Evolutionary conservation across 64 coral and sea anemone species (phyloP), one percentile per base, ranked within the genome.

Genomic region (Catalaphyllia jardinei): DNA sequence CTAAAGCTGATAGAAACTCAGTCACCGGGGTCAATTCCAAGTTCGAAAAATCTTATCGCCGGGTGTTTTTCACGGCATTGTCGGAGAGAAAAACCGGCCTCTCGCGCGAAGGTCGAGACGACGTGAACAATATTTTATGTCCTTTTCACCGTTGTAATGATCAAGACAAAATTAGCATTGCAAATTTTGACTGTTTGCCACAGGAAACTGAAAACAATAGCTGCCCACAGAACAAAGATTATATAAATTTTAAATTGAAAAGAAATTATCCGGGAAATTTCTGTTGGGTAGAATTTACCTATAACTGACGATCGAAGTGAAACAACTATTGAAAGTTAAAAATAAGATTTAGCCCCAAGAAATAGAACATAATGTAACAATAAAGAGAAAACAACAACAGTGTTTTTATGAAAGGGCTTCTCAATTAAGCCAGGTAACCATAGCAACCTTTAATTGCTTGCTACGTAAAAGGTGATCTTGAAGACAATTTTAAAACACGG

Each of bases 111-210:
- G 42, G 42, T 46, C 52, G 27, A 71, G n/a, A 51, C 20, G 51
- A 16, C 33, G 42, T 62, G 65, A 69, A 18, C 62, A 35, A 67
- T 50, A 71, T 71, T 50, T 51, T 14, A 19, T 85, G 81, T 28
- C 13, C 81, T 85, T 85, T 71, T 71, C 65, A 71, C 81, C 62
- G 62, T 5, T 69, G 12, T 25, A 35, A 42, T 16, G 38, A 85
- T 33, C 19, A 61, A 11, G 30, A 11, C 10, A 67, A 39, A 85
- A 85, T 85, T 85, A 51, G 81, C 69, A 85, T 85, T 85, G 81
- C 81, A 85, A 35, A 85, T 85, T 25, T 80, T 17, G 28, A 28
- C 42, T 57, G 33, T 62, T 19, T 61, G 78, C 78, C 52, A 80
- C 57, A 80, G 28, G 55, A 50, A 71, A 27, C 10, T 4, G 62